Base-by-base conservation (phyloP, 2,888 invertebrate species). In the Tenthredo notha region DNA sequence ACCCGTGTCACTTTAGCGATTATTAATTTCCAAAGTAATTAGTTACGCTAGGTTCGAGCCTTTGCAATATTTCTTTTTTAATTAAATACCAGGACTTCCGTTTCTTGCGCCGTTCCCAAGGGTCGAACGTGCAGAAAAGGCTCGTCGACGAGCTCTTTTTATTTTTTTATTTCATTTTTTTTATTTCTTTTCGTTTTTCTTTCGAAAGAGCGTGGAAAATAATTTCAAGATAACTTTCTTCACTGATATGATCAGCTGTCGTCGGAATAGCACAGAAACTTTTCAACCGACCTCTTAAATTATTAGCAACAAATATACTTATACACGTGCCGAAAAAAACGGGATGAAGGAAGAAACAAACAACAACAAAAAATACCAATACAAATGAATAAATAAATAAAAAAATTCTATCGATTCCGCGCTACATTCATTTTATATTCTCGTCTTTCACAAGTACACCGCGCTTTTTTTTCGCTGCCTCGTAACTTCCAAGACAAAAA, bases 21-120 rank as follows among this genome's bases (percentile, higher is more conserved):
- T 74, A 74, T 74, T 74, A 40, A 74, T 74, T 74, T 74, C 6
- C 43, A 43, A 74, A 74, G 72, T 74, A 74, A 74, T 74, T 74
- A 74, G 72, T 74, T 25, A 74, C 72, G 72, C 43, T 43, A 25
- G 43, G 72, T 43, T 43, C 21, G 40, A 74, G 25, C n/a, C 72
- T 21, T 29, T 40, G 40, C 72, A n/a, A 74, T 74, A 74, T 74
- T 74, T 74, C 72, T 74, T 74, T 43, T 74, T 74, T 74, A 74
- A 74, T 74, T 74, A 74, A 74, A 74, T 74, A 74, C 43, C 25
- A 43, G 33, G 40, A 74, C 40, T 40, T 43, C 37, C 72, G 72
- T 43, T 74, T 74, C 72, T 74, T 74, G 72, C 72, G 9, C 10
- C 72, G 21, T n/a, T 43, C 72, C 72, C 72, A 21, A 21, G 72